Evolutionary conservation across 2,888 invertebrate genomes (phyloP).

Genomic region (Chironomus tentans): DNA sequence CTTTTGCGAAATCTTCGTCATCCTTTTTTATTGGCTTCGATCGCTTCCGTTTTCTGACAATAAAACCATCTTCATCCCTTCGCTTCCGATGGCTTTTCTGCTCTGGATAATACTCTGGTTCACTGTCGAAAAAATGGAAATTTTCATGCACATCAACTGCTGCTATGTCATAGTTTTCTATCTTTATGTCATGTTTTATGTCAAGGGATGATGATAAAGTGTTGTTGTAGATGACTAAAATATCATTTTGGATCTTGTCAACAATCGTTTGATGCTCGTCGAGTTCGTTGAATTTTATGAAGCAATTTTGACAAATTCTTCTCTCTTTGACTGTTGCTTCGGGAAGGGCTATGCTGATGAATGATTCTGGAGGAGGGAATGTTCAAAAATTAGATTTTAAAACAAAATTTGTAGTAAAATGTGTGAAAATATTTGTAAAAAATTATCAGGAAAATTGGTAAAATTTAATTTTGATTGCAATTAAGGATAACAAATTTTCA

Average conservation of each 20-base stretch:
- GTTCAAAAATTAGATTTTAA: too few relatives aligned
- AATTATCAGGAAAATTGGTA: too few relatives aligned
- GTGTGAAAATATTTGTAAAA: too few relatives aligned
- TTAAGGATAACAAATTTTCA: too few relatives aligned
- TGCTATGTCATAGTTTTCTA: not conserved
- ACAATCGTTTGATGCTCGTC: slow-evolving; percentile 9
- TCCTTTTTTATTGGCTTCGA: not conserved
- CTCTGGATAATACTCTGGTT: not conserved
- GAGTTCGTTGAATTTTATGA: slow-evolving; percentile 21
- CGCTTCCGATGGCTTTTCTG: not conserved
- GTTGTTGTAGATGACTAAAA: not conserved
- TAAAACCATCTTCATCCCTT: not conserved
- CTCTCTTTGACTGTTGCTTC: not conserved
- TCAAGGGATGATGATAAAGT: not conserved
- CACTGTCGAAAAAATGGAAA: not conserved
- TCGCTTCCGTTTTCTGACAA: not conserved
- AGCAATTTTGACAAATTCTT: slow-evolving; percentile 16
- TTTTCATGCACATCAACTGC: not conserved
- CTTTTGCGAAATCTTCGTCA: not conserved
- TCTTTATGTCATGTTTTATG: not conserved
- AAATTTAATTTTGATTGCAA: too few relatives aligned
- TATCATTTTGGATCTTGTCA: not conserved
- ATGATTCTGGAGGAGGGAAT: not conserved
- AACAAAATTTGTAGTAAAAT: too few relatives aligned
- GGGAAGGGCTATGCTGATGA: not conserved